Percentiles rank a stretch among this genome's conserved stretches.
phyloP scores from a whole-genome alignment of 2,113 vertebrate species.

The Sceloporus tristichus region DNA sequence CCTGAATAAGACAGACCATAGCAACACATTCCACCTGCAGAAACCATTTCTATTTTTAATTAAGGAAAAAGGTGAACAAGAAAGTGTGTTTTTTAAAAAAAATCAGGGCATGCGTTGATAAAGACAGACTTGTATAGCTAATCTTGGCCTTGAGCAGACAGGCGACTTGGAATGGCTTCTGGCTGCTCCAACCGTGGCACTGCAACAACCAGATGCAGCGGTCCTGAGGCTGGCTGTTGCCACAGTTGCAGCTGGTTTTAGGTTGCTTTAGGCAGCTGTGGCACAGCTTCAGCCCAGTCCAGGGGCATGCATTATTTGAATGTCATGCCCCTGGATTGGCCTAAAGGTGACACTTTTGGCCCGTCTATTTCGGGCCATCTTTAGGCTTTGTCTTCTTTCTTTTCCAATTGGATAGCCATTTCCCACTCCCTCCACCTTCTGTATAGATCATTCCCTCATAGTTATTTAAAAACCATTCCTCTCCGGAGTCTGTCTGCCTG shows the following conservation, averaged over 20 bases:
- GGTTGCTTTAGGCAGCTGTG: no score
- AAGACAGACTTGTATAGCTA: not conserved
- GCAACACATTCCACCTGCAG: not conserved
- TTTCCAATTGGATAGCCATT: slow-evolving; percentile 18
- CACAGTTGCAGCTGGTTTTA: no score
- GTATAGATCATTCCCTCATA: not conserved
- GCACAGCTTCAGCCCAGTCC: no score
- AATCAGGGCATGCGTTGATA: not conserved
- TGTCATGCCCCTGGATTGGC: no score
- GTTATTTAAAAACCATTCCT: slow-evolving; percentile 57
- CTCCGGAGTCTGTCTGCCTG: slow-evolving; percentile 34
- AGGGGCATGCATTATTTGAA: no score
- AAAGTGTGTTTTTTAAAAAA: not conserved
- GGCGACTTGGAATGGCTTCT: no score
- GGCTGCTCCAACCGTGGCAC: no score
- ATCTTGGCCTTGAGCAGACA: not conserved
- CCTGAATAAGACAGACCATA: not conserved
- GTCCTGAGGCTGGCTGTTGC: no score
- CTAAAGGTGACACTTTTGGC: no score
- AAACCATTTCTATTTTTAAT: not conserved
- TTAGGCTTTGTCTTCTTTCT: slow-evolving; percentile 24
- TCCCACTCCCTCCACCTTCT: no score
- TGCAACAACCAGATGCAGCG: no score
- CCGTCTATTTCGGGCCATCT: not conserved
- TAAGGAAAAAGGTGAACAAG: not conserved